Evolutionary conservation across 92 coral and sea anemone species (phyloP).

Genomic region (Micromussa lordhowensis): DNA sequence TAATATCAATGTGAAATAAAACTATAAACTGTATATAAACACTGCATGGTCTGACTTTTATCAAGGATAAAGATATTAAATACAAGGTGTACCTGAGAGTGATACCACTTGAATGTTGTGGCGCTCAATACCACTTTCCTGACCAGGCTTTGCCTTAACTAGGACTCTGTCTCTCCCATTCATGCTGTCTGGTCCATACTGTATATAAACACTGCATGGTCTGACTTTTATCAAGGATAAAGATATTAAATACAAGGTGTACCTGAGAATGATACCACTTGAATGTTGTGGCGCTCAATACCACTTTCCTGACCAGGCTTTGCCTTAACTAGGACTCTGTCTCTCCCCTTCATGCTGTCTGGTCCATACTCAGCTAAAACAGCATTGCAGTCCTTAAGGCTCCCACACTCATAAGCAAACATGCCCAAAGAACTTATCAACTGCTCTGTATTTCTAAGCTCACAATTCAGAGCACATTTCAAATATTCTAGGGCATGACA

Average conservation of each 20-base stretch:
- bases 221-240: too few relatives aligned
- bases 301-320: conserved; percentile 47
- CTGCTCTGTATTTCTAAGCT: not conserved
- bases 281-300: conserved; percentile 14
- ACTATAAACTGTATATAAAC: too few relatives aligned
- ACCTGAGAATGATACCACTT: conserved; percentile 37
- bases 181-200: conserved; percentile 74
- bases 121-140: conserved; percentile 15
- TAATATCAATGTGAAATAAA: too few relatives aligned
- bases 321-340: conserved; percentile 21
- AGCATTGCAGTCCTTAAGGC: conserved; percentile 56
- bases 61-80: too few relatives aligned
- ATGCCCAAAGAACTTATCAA: conserved; percentile 47
- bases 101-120: conserved; percentile 23
- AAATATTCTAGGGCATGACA: too few relatives aligned
- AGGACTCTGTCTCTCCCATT: conserved; percentile 30
- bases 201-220: too few relatives aligned
- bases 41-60: too few relatives aligned
- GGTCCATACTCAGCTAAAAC: conserved; percentile 68
- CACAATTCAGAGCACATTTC: not conserved
- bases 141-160: conserved; percentile 40
- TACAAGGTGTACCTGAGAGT: conserved; percentile 30
- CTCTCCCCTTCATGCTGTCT: conserved; percentile 54
- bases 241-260: not conserved
- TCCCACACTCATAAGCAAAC: conserved; percentile 57